Evolutionary conservation across 2,888 invertebrate species (phyloP).

Genomic region (Stenolophus ochropezus): DNA sequence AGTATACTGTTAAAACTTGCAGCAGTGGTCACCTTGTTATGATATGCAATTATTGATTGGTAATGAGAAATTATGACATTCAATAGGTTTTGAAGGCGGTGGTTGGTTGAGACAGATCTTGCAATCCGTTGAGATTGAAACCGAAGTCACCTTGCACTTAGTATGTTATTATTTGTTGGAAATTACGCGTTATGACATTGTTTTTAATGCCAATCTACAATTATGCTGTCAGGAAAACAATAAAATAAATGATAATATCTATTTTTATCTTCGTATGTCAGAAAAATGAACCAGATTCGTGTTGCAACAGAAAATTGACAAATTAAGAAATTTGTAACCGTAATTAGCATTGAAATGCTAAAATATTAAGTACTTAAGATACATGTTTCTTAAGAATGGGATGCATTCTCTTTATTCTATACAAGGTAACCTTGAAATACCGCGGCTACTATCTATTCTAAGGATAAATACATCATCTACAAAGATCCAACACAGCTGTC

Average conservation of each 20-base stretch:
- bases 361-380: too few species aligned
- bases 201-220: slow-evolving; percentile 3
- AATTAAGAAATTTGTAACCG: not conserved
- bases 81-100: not conserved
- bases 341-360: not conserved
- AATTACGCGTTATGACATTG: slow-evolving; percentile 47
- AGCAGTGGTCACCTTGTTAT: slow-evolving; percentile 6
- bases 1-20: not conserved
- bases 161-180: slow-evolving; percentile 40
- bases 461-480: not conserved
- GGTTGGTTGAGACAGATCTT: slow-evolving; percentile 7
- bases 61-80: slow-evolving; percentile 37
- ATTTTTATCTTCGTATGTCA: not conserved
- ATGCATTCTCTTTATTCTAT: not conserved
- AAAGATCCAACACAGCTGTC: too few species aligned
- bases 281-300: not conserved
- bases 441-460: not conserved
- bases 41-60: slow-evolving; percentile 40
- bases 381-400: not conserved
- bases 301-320: not conserved
- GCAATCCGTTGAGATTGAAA: slow-evolving; percentile 23
- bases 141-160: slow-evolving; percentile 39
- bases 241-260: slow-evolving; percentile 39
- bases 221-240: slow-evolving; percentile 37
- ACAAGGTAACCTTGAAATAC: not conserved